Conservation (phyloP, 2,797 vertebrate species). For the Ctenosaura bakeri region DNA sequence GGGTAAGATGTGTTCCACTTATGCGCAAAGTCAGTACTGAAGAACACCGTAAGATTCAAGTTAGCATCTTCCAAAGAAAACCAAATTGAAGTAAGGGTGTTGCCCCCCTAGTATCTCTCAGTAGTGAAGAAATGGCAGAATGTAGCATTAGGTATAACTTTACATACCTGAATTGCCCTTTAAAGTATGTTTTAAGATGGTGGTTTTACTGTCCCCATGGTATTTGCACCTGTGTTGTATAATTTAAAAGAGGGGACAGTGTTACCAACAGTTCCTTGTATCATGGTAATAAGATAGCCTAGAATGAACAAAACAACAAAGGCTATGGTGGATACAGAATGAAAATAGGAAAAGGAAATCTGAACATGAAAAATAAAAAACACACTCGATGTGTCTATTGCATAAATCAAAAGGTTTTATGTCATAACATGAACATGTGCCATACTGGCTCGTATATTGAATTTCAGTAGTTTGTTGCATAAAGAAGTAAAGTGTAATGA, state of each 20-base stretch:
- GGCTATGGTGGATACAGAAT: constrained; percentile 60
- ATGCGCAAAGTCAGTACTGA: neutral
- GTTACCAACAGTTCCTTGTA: constrained; percentile 54
- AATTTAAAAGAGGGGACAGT: constrained; percentile 37
- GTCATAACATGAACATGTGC: constrained; percentile 80
- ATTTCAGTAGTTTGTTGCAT: constrained; percentile 83
- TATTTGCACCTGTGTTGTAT: constrained; percentile 53
- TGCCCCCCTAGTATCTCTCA: neutral
- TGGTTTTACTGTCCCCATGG: constrained; percentile 49
- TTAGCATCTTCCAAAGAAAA: neutral
- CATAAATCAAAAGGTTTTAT: constrained; percentile 82
- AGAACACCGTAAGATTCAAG: neutral
- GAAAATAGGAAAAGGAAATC: constrained; percentile 68
- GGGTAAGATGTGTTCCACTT: neutral
- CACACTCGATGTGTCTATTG: constrained; percentile 71
- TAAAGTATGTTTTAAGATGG: constrained; percentile 34
- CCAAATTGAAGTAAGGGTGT: neutral
- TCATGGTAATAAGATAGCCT: constrained; percentile 38
- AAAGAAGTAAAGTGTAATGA: constrained; percentile 84
- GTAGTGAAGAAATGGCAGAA: neutral
- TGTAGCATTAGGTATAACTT: constrained; percentile 26
- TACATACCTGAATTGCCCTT: constrained; percentile 28
- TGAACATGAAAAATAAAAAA: constrained; percentile 52
- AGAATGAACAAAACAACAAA: constrained; percentile 49
- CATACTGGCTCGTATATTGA: constrained; percentile 80